Evolutionary conservation across 2,888 invertebrate species (phyloP).

Genomic region (Heteromyza rotundicornis): DNA sequence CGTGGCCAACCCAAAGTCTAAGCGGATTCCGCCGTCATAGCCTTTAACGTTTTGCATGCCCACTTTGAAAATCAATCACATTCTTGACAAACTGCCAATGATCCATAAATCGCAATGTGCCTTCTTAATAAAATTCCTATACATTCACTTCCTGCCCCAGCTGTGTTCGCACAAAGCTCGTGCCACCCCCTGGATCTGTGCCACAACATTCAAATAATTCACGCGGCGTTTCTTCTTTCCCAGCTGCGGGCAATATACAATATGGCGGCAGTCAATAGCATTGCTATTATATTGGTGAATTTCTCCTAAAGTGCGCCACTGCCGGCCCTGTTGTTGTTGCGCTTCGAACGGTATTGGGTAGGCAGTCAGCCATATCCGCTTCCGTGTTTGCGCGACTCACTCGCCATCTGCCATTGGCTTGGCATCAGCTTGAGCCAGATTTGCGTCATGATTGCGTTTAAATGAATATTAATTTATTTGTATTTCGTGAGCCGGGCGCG

Average conservation of each 20-base stretch:
- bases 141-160: not conserved
- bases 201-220: slow-evolving; percentile 21
- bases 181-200: not conserved
- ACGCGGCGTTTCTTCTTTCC: not conserved
- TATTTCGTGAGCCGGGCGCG: not conserved
- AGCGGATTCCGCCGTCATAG: too few species aligned
- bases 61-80: slow-evolving; percentile 25
- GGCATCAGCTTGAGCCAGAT: slow-evolving; percentile 6
- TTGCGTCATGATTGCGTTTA: slow-evolving; percentile 15
- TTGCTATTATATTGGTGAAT: slow-evolving; percentile 1
- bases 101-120: slow-evolving; percentile 20
- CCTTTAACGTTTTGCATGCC: not conserved
- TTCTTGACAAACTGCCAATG: slow-evolving; percentile 28
- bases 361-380: not conserved
- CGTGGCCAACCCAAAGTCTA: too few species aligned
- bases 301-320: not conserved
- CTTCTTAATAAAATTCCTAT: not conserved
- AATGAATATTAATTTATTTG: slow-evolving; percentile 22
- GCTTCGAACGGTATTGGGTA: not conserved
- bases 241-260: not conserved
- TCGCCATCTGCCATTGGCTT: not conserved
- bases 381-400: not conserved
- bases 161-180: too few species aligned
- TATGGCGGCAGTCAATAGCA: slow-evolving; percentile 11
- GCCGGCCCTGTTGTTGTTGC: not conserved